Base-by-base conservation (phyloP, 2,113 vertebrate genomes). In the Pseudorectes ferrugineus region DNA sequence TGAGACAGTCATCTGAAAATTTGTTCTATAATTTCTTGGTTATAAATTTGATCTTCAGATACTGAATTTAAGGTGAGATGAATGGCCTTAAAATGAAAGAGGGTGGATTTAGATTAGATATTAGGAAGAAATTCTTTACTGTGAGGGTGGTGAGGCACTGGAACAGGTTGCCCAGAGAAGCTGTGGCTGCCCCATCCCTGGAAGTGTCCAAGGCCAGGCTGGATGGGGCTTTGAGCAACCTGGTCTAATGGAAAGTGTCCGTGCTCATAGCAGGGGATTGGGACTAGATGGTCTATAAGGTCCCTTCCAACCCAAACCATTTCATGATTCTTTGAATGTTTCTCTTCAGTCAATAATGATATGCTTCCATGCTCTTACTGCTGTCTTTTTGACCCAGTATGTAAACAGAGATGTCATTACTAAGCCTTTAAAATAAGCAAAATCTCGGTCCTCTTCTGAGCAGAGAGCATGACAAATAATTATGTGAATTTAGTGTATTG, bases 401-500 rank as follows among this genome's bases (percentile, higher is more conserved):
- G 16, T 70, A 91, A 88, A 80, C 45, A 57, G 38, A 59, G 25
- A 40, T 49, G 4, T 42, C 49, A 77, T 36, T 75, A 61, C 54
- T 54, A 74, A 77, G 22, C 29, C 58, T 76, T 95, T 80, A 67
- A 92, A 78, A 67, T 62, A 73, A 65, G 28, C 52, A 91, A 89
- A 95, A 75, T 72, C 59, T 49, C 36, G 23, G 38, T 61, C 26
- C 12, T 95, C 67, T 95, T 95, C 86, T 73, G 76, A 97, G 70
- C 57, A 93, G 95, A 94, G 49, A 73, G 19, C 70, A 89, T 84
- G 82, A 84, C 70, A 93, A 97, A 76, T 88, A 95, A 89, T 85
- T 97, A 75, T 22, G 25, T 89, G 78, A 89, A 89, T 89, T 96
- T 93, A 77, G 10, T 83, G n/a, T 92, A 91, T 97, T 88, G 91